phyloP scores from a whole-genome alignment of 2,113 vertebrate genomes.

The Mustela nigripes region DNA sequence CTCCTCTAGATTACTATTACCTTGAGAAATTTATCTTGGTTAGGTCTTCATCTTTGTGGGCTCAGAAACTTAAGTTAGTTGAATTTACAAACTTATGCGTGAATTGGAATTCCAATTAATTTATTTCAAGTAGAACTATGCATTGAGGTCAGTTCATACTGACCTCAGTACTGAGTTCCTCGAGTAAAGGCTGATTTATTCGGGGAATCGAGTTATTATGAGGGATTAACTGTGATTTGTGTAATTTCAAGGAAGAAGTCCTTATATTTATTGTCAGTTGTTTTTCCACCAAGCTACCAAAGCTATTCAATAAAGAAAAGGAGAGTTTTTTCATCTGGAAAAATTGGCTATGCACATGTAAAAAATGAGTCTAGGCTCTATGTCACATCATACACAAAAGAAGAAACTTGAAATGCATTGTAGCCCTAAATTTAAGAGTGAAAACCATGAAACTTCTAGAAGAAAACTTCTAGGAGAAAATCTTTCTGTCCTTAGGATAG shows the following conservation, averaged over 20 bases:
- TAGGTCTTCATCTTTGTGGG: background rate
- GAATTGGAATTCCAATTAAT: background rate
- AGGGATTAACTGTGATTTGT: background rate
- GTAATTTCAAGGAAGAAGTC: background rate
- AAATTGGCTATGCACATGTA: background rate
- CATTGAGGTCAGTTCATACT: background rate
- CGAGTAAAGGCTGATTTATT: background rate
- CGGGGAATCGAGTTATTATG: background rate
- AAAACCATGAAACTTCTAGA: conserved; percentile 1
- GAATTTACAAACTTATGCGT: background rate
- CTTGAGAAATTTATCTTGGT: background rate
- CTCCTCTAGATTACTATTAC: background rate
- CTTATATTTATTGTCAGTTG: background rate
- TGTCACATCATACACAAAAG: background rate
- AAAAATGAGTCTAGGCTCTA: background rate
- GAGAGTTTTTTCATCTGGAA: background rate
- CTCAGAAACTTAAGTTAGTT: background rate
- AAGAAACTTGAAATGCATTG: background rate
- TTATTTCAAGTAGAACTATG: background rate
- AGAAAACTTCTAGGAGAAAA: background rate
- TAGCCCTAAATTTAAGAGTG: background rate
- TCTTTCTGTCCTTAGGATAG: background rate
- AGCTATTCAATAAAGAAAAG: background rate
- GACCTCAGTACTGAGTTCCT: background rate
- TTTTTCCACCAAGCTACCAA: background rate